phyloP scores from a whole-genome alignment of 2,797 vertebrate species.

The Eleutherodactylus coqui region DNA sequence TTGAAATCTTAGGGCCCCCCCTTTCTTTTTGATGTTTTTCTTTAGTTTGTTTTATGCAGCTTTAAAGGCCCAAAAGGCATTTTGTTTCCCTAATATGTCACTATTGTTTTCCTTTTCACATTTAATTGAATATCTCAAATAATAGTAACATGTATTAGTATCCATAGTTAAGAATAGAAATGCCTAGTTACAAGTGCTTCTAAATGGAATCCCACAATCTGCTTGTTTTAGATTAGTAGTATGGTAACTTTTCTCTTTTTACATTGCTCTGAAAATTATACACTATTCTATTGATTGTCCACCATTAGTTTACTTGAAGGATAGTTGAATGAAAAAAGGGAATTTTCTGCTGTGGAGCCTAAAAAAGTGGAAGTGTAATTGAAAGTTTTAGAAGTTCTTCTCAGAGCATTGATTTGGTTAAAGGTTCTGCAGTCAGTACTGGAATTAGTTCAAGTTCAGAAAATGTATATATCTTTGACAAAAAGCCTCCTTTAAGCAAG shows the following conservation, averaged over 20 bases:
- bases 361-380: not conserved
- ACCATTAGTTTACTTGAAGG: not conserved
- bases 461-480: no score
- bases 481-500: no score
- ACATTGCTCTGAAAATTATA: not conserved
- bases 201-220: not conserved
- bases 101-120: conserved; percentile 3
- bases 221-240: not conserved
- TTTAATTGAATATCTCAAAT: conserved; percentile 7
- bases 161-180: conserved; percentile 9
- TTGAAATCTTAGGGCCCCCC: conserved; percentile 20
- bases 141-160: conserved; percentile 2
- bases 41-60: conserved; percentile 34
- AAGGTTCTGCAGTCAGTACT: no score
- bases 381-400: no score
- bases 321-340: not conserved
- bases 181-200: not conserved
- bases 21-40: not conserved
- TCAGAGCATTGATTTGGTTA: no score
- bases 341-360: not conserved
- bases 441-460: no score
- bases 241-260: not conserved
- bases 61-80: conserved; percentile 38
- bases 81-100: not conserved
- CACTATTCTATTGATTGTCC: no score